phyloP scores from a whole-genome alignment of 1,140 invertebrate species.

The Lucilia sericata region DNA sequence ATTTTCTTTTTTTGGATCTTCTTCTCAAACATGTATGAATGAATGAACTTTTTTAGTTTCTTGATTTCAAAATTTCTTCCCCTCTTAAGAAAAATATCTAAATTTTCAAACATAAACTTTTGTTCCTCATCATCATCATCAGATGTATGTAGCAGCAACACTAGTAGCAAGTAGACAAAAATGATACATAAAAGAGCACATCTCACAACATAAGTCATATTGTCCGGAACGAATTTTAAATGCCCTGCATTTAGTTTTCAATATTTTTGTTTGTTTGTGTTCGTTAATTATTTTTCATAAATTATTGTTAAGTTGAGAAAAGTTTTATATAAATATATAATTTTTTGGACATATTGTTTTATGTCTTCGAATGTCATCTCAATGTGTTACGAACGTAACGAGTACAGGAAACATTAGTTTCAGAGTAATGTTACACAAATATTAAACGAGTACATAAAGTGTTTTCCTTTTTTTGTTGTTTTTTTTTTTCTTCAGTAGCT shows the following conservation, averaged over 20 bases:
- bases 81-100: background rate
- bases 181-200: too few relatives aligned
- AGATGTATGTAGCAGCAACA: too few relatives aligned
- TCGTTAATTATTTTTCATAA: background rate
- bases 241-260: background rate
- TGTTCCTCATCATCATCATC: background rate
- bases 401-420: background rate
- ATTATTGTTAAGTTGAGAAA: background rate
- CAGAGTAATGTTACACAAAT: background rate
- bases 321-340: too few relatives aligned
- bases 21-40: background rate
- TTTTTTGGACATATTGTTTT: too few relatives aligned
- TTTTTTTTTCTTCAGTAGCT: background rate
- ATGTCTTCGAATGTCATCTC: too few relatives aligned
- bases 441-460: background rate
- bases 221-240: too few relatives aligned
- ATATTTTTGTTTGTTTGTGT: background rate
- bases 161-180: too few relatives aligned
- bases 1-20: background rate
- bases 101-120: background rate
- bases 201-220: too few relatives aligned
- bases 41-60: slow-evolving; percentile 1
- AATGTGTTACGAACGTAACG: background rate
- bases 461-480: background rate
- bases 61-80: slow-evolving; percentile 3